Evolutionary conservation across 2,797 vertebrate genomes (phyloP).

Genomic region (Micropoecilia bifurca): DNA sequence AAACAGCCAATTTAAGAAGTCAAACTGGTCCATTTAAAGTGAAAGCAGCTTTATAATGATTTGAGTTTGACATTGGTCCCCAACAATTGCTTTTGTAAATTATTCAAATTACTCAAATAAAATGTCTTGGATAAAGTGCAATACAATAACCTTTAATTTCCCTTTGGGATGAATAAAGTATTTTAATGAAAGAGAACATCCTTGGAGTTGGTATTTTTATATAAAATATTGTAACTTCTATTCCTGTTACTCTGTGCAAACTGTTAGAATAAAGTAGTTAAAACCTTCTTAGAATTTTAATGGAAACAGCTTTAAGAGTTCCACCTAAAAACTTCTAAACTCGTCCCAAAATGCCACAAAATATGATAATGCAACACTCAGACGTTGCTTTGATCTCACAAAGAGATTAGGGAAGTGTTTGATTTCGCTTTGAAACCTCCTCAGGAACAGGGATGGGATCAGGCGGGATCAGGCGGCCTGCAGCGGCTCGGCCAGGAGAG

Average conservation of each 20-base stretch:
- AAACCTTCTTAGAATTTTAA: conserved; percentile 3
- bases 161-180: too few species aligned
- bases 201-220: neutral
- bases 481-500: conserved; percentile 57
- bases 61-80: neutral
- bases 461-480: conserved; percentile 40
- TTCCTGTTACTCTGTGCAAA: neutral
- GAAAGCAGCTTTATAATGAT: neutral
- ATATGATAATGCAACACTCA: conserved; percentile 69
- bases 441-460: conserved; percentile 37
- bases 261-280: neutral
- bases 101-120: neutral
- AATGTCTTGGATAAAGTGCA: neutral
- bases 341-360: conserved; percentile 41
- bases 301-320: conserved; percentile 6
- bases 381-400: conserved; percentile 68
- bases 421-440: conserved; percentile 65
- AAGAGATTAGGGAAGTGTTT: conserved; percentile 59
- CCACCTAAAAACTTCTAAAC: conserved; percentile 24
- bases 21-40: neutral
- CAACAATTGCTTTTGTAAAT: neutral
- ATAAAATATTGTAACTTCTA: neutral
- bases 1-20: neutral
- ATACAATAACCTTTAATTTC: too few species aligned
- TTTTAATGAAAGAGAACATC: neutral